Conservation (phyloP, 2,888 invertebrate species). For the Ichneumoninae sp. region DNA sequence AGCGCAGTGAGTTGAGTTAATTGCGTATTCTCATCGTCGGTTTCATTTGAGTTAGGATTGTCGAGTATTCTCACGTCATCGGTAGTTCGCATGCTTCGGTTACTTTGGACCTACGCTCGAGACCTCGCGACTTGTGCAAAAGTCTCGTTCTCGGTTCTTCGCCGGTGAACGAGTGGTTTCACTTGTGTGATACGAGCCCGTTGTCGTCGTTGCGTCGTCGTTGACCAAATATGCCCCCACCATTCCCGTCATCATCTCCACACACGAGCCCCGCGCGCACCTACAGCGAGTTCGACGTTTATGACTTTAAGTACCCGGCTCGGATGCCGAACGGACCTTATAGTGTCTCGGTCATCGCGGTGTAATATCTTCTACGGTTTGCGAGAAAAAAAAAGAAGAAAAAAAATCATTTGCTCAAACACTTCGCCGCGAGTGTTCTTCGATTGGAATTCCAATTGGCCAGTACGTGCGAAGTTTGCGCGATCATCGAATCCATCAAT, state of each 20-base stretch:
- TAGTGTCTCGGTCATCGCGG: slow-evolving; percentile 27
- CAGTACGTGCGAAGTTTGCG: not conserved
- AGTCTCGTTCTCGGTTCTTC: not conserved
- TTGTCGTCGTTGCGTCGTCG: slow-evolving; percentile 20
- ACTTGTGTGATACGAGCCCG: slow-evolving; percentile 27
- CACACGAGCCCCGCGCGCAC: slow-evolving; percentile 31
- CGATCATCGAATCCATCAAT: not conserved
- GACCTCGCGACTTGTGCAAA: not conserved
- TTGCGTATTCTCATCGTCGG: slow-evolving; percentile 1
- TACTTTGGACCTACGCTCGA: slow-evolving; percentile 35
- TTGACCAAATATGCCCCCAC: slow-evolving; percentile 55
- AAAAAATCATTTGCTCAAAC: not conserved
- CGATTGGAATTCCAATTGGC: not conserved
- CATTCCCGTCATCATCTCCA: slow-evolving; percentile 40
- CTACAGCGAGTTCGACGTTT: slow-evolving; percentile 29
- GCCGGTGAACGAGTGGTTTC: slow-evolving; percentile 11
- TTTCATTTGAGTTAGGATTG: slow-evolving; percentile 7
- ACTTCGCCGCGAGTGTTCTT: not conserved
- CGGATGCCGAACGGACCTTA: slow-evolving; percentile 27
- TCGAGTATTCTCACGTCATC: slow-evolving; percentile 20
- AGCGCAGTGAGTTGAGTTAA: not conserved
- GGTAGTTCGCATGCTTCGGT: slow-evolving; percentile 18
- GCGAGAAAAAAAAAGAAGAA: not conserved
- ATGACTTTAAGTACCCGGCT: slow-evolving; percentile 42
- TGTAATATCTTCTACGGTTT: slow-evolving; percentile 14